Base-by-base conservation (phyloP, 2,888 invertebrate species). In the Epistrophe eligans region DNA sequence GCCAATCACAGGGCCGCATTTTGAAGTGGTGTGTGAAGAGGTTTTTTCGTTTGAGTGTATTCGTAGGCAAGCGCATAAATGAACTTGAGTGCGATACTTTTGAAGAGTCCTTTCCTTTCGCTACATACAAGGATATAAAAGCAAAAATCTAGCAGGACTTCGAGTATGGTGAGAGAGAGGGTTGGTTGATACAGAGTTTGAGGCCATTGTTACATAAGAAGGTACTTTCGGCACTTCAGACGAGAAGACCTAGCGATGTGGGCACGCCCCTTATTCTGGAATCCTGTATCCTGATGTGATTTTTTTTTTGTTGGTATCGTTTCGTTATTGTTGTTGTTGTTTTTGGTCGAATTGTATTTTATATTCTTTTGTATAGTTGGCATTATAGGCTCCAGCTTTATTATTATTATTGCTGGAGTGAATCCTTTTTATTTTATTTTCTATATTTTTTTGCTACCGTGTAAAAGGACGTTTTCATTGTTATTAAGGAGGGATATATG, bases 61-160 rank as follows among this genome's bases (percentile, higher is more conserved):
- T 79, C 76, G 87, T 87, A 87, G 76, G 87, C 87, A 87, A 79
- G 87, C 87, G 87, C 87, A 87, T 87, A 79, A 87, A 87, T 87
- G 79, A 87, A 87, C 87, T 87, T 79, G 80, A 81, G 84, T 80
- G 80, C 62, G 83, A 83, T 83, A 79, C 83, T 83, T 79, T 67
- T 87, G 66, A 83, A 87, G 87, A 87, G 87, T 87, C 87, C 87
- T 87, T 87, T 58, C 66, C 72, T 57, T 60, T 8, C 7, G 24
- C 43, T 19, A 50, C 5, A 19, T 7, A 10, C 17, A 10, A 8
- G 17, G n/a, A 66, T 48, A 66, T 50, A 57, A 50, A 64, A 4
- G 19, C 24, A 13, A 32, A 60, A 52, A 67, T 80, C 64, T 45
- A 24, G 40, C 57, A 60, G 70, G 82, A 82, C 73, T 77, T 58